Conservation (phyloP, 2,888 invertebrate genomes). For the Blastobasis adustella region DNA sequence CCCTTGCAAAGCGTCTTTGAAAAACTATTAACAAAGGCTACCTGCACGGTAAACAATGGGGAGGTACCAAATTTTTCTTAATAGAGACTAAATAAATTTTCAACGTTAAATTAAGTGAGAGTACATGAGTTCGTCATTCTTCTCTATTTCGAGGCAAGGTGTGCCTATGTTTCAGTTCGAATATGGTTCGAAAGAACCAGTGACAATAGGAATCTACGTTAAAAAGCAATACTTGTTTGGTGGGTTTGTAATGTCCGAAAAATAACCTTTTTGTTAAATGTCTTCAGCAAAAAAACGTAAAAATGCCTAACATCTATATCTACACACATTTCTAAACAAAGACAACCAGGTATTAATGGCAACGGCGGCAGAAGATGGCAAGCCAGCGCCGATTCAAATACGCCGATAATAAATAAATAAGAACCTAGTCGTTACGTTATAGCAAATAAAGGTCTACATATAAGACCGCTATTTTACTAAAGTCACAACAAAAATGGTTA, state of each 20-base stretch:
- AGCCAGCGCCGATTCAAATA: conserved; percentile 39
- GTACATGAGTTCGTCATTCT: too few relatives aligned
- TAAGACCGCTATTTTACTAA: not conserved
- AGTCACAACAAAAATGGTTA: conserved; percentile 16
- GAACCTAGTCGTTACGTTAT: conserved; percentile 24
- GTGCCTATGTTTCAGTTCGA: too few relatives aligned
- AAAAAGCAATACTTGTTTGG: conserved; percentile 23
- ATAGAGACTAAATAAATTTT: too few relatives aligned
- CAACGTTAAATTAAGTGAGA: too few relatives aligned
- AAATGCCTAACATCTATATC: conserved; percentile 30
- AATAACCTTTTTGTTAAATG: conserved; percentile 28
- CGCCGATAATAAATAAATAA: too few relatives aligned
- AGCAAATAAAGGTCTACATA: conserved; percentile 8
- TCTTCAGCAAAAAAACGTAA: conserved; percentile 34
- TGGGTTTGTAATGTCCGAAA: conserved; percentile 46
- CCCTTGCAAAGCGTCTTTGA: too few relatives aligned
- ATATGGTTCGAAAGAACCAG: too few relatives aligned
- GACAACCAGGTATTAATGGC: conserved; percentile 14
- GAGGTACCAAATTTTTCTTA: too few relatives aligned
- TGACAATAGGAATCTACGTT: too few relatives aligned
- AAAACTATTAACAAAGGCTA: too few relatives aligned
- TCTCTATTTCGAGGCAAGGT: too few relatives aligned
- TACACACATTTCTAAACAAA: conserved; percentile 27
- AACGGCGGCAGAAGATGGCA: conserved; percentile 24
- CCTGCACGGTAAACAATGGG: too few relatives aligned